Evolutionary conservation across 1,140 invertebrate genomes (phyloP).

Genomic region (Gonioctena quinquepunctata): DNA sequence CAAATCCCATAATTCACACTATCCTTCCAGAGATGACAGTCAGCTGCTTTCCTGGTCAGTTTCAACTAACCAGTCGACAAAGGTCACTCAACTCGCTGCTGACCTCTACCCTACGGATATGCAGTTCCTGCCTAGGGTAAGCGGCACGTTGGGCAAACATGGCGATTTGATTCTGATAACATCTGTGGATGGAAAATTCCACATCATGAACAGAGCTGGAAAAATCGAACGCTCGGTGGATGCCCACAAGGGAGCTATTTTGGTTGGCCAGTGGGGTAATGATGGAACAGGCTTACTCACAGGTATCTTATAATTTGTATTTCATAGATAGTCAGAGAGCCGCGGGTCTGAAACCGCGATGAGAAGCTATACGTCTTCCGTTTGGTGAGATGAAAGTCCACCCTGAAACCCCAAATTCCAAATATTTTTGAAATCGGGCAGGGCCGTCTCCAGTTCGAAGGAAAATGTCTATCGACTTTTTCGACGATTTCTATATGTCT

Average conservation of each 20-base stretch:
- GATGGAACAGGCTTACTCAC: slow-evolving; percentile 91
- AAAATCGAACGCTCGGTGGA: slow-evolving; percentile 90
- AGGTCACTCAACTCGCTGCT: slow-evolving; percentile 76
- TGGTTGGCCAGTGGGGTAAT: slow-evolving; percentile 85
- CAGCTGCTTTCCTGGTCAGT: slow-evolving; percentile 87
- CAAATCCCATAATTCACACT: no score
- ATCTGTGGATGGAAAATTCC: slow-evolving; percentile 90
- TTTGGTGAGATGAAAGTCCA: no score
- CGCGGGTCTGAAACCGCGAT: no score
- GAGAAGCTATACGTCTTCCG: no score
- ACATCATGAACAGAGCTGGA: slow-evolving; percentile 86
- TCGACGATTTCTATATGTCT: no score
- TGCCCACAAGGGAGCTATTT: slow-evolving; percentile 90
- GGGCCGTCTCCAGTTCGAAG: no score
- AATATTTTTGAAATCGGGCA: no score
- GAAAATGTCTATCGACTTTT: no score
- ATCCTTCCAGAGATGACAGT: slow-evolving; percentile 82
- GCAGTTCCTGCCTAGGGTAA: slow-evolving; percentile 73
- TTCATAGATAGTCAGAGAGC: no score
- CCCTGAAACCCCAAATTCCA: no score
- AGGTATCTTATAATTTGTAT: slow-evolving; percentile 57
- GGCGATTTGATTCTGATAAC: slow-evolving; percentile 86
- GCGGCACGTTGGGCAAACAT: slow-evolving; percentile 64
- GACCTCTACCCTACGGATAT: slow-evolving; percentile 88
- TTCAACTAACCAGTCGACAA: slow-evolving; percentile 73